A percentile compares a stretch with the other conserved stretches of the same genome.
phyloP scores from a whole-genome alignment of 2,113 vertebrate genomes.

The Mohoua ochrocephala region DNA sequence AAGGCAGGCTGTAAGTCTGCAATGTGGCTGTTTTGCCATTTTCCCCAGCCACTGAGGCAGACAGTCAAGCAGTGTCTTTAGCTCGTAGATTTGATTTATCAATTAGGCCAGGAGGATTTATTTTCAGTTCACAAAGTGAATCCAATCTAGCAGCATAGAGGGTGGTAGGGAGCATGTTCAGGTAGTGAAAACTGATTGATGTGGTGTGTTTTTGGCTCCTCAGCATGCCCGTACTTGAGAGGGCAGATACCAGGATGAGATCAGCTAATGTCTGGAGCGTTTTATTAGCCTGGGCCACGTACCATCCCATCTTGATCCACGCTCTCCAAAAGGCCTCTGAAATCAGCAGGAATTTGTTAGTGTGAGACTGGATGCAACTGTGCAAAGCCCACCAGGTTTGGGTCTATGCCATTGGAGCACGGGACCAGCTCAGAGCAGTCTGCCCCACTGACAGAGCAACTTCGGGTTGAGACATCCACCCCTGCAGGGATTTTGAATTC shows the following conservation, averaged over 20 bases:
- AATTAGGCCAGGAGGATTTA: neutral
- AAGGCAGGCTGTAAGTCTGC: neutral
- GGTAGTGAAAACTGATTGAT: neutral
- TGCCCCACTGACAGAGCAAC: neutral
- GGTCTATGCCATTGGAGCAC: rapidly evolving
- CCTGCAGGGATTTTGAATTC: neutral
- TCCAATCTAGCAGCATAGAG: neutral
- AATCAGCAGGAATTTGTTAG: neutral
- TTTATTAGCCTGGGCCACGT: rapidly evolving
- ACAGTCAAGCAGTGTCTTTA: neutral
- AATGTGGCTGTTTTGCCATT: neutral
- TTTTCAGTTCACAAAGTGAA: neutral
- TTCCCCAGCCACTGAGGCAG: neutral
- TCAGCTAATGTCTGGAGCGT: neutral
- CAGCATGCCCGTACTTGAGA: neutral
- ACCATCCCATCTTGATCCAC: neutral
- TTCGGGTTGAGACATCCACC: neutral
- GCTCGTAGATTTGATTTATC: neutral
- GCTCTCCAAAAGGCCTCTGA: neutral
- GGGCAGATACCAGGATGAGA: neutral
- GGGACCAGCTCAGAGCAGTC: neutral
- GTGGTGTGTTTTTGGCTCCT: neutral
- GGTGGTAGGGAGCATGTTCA: neutral
- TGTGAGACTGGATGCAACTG: rapidly evolving
- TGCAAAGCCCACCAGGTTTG: neutral